Evolutionary conservation across 2,888 invertebrate genomes (phyloP).

Genomic region (Dioctria rufipes): DNA sequence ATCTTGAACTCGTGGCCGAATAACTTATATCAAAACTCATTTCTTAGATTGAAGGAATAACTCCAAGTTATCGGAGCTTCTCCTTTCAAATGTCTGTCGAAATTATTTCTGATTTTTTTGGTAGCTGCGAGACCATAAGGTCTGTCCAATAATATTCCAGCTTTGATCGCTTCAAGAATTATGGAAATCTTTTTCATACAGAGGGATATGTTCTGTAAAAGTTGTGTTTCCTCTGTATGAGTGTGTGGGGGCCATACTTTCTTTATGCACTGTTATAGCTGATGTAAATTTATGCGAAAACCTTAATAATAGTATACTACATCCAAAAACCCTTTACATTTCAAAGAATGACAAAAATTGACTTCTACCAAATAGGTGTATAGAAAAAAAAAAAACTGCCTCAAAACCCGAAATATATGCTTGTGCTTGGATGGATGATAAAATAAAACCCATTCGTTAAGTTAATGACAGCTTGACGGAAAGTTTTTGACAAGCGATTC

Average conservation of each 20-base stretch:
- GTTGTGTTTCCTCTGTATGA: neutral
- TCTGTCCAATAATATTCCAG: neutral
- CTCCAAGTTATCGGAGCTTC: too few species aligned
- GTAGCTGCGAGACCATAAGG: too few species aligned
- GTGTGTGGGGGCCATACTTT: neutral
- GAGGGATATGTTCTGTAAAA: neutral
- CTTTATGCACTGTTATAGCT: neutral
- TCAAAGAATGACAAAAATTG: conserved; percentile 11
- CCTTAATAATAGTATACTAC: neutral
- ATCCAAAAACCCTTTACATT: neutral
- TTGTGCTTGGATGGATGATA: conserved; percentile 11
- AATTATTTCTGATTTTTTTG: too few species aligned
- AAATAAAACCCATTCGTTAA: conserved; percentile 7
- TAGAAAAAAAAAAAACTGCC: neutral
- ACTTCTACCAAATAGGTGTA: conserved; percentile 4
- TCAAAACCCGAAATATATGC: conserved; percentile 15
- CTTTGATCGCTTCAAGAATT: neutral
- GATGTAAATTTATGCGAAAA: conserved; percentile 12
- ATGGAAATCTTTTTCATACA: conserved; percentile 3
- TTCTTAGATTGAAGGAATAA: too few species aligned
- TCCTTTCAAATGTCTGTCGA: too few species aligned
- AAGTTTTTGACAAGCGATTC: conserved; percentile 26
- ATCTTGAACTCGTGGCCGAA: too few species aligned
- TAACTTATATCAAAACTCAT: too few species aligned
- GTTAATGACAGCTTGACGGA: conserved; percentile 30